phyloP scores from a whole-genome alignment of 2,797 vertebrate species.

The Danio choprae region DNA sequence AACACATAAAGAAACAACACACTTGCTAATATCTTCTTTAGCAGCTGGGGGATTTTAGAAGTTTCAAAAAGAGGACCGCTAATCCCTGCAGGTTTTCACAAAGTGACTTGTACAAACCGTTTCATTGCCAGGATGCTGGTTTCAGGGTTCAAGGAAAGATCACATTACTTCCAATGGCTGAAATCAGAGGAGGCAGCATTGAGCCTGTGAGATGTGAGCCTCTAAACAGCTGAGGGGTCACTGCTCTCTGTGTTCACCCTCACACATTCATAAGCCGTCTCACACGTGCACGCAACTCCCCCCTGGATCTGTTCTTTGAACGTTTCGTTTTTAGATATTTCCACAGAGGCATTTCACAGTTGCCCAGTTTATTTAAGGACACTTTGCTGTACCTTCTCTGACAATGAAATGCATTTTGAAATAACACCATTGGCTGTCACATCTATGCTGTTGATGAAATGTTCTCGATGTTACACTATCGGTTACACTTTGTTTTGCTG shows the following conservation, averaged over 20 bases:
- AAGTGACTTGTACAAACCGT: conserved; percentile 63
- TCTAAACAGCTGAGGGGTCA: conserved; percentile 79
- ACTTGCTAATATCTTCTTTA: conserved; percentile 54
- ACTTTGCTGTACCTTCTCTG: conserved; percentile 8
- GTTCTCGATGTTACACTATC: too few relatives aligned
- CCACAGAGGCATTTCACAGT: conserved; percentile 9
- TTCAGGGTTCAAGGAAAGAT: conserved; percentile 68
- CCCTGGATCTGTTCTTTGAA: conserved; percentile 22
- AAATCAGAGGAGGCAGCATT: conserved; percentile 73
- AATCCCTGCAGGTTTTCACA: conserved; percentile 64
- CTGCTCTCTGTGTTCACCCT: conserved; percentile 63
- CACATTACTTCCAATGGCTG: conserved; percentile 80
- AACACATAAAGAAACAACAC: conserved; percentile 29
- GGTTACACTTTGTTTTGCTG: too few relatives aligned
- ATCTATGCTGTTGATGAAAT: too few relatives aligned
- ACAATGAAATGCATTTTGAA: conserved; percentile 4
- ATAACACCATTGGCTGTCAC: background rate
- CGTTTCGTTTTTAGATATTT: conserved; percentile 17
- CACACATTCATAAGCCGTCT: conserved; percentile 63
- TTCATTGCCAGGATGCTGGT: conserved; percentile 67
- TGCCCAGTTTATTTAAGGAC: background rate
- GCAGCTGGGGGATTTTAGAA: conserved; percentile 43
- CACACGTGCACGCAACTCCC: conserved; percentile 53
- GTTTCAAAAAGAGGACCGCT: conserved; percentile 58
- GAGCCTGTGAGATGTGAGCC: conserved; percentile 69